These are phyloP conservation scores for Aphis gossypii DNA, from an alignment of 1,140 invertebrate genomes.

Conservation along the genomic window DNA sequence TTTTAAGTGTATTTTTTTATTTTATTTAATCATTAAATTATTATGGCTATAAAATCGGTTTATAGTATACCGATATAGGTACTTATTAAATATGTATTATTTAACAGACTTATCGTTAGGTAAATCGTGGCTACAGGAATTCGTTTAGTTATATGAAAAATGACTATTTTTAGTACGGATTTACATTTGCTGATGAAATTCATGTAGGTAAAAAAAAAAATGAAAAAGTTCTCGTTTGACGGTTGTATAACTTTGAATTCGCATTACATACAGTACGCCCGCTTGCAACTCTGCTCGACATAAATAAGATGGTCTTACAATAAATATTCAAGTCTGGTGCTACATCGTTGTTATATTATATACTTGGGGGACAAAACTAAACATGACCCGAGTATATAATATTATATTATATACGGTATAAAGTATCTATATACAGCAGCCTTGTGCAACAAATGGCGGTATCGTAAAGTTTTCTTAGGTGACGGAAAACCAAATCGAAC, in stretches of 20 bases:
- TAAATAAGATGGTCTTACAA: background rate
- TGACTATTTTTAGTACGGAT: background rate
- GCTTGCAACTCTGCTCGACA: background rate
- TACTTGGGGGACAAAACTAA: background rate
- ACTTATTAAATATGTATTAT: too few relatives aligned
- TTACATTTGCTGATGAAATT: background rate
- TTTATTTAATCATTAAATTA: background rate
- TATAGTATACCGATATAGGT: too few relatives aligned
- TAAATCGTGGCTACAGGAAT: background rate
- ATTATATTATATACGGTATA: background rate
- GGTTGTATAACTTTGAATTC: background rate
- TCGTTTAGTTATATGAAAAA: background rate
- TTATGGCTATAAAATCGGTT: too few relatives aligned
- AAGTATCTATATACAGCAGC: background rate
- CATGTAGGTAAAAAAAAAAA: background rate
- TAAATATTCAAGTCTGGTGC: constrained; percentile 37
- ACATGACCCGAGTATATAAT: background rate
- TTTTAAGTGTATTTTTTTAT: background rate
- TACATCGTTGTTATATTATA: background rate
- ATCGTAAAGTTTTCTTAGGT: background rate
- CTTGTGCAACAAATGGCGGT: background rate
- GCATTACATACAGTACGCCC: background rate
- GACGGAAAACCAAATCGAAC: background rate
- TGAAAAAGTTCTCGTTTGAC: background rate
- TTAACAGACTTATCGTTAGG: too few relatives aligned